These are phyloP conservation scores for Mythimna impura DNA, from an alignment of 2,888 invertebrate genomes.

Conservation along the genomic window DNA sequence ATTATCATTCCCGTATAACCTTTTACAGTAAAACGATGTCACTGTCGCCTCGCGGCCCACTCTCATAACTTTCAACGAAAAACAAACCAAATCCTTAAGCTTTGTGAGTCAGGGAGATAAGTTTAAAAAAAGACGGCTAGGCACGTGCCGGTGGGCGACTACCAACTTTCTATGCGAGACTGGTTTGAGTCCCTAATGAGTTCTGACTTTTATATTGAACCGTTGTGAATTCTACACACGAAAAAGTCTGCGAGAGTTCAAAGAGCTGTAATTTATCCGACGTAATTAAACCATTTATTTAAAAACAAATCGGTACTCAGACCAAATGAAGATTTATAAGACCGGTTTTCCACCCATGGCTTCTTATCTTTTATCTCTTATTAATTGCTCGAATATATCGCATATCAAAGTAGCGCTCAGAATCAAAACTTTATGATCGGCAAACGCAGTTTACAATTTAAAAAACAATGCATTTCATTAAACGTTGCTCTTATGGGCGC, in stretches of 20 bases:
- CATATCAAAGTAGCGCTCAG: slow-evolving; percentile 52
- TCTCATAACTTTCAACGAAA: slow-evolving; percentile 56
- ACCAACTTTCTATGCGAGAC: slow-evolving; percentile 56
- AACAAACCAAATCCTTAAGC: slow-evolving; percentile 55
- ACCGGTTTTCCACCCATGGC: slow-evolving; percentile 35
- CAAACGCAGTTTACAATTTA: slow-evolving; percentile 61
- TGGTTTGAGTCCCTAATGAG: slow-evolving; percentile 56
- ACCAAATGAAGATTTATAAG: slow-evolving; percentile 56
- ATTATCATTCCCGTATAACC: slow-evolving; percentile 60
- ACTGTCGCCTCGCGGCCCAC: slow-evolving; percentile 35
- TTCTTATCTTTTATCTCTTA: slow-evolving; percentile 53
- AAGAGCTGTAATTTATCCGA: slow-evolving; percentile 16
- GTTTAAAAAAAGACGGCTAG: slow-evolving; percentile 52
- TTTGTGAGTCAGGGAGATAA: slow-evolving; percentile 50
- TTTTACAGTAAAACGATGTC: slow-evolving; percentile 51
- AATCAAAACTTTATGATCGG: slow-evolving; percentile 54
- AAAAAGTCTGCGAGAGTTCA: slow-evolving; percentile 20
- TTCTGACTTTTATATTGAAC: slow-evolving; percentile 50
- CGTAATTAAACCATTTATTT: slow-evolving; percentile 54
- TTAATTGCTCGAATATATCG: slow-evolving; percentile 56
- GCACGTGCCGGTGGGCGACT: slow-evolving; percentile 60
- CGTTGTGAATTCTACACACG: slow-evolving; percentile 34
- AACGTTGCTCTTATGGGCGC: slow-evolving; percentile 63
- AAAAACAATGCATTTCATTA: slow-evolving; percentile 61
- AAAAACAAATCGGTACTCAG: slow-evolving; percentile 37